A percentile compares a stretch with the other conserved stretches of the same genome.
These are phyloP conservation scores for Otus scops DNA, from an alignment of 2,797 vertebrate species.

Conservation along the genomic window DNA sequence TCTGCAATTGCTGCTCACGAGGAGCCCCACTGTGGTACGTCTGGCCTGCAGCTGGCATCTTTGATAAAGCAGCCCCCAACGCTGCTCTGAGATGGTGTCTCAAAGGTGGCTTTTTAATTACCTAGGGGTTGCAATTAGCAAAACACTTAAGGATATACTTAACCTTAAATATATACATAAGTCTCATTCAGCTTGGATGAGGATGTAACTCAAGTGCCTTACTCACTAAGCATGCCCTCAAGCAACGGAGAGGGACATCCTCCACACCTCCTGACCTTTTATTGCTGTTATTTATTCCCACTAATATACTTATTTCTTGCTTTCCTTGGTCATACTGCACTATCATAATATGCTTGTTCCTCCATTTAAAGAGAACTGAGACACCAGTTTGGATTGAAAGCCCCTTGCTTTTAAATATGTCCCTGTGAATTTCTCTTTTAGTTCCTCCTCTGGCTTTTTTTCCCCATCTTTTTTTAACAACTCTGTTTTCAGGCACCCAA, in stretches of 20 bases:
- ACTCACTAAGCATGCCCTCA: background rate
- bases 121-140: background rate
- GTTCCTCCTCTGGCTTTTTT: background rate
- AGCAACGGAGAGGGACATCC: rapidly evolving
- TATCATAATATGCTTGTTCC: background rate
- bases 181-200: background rate
- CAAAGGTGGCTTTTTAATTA: background rate
- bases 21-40: background rate
- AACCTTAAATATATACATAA: background rate
- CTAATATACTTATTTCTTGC: background rate
- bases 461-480: background rate
- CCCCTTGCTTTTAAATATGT: background rate
- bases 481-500: background rate
- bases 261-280: background rate
- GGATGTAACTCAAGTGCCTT: background rate
- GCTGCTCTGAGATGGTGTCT: background rate
- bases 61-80: background rate
- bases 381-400: background rate
- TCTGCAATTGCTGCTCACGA: background rate
- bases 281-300: background rate
- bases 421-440: background rate
- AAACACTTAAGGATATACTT: background rate
- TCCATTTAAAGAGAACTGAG: background rate
- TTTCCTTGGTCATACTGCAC: background rate
- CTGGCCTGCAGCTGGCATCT: background rate